Evolutionary conservation across 2,888 invertebrate genomes (phyloP), one percentile per base, ranked within the genome.

Genomic region (Agriotes lineatus): DNA sequence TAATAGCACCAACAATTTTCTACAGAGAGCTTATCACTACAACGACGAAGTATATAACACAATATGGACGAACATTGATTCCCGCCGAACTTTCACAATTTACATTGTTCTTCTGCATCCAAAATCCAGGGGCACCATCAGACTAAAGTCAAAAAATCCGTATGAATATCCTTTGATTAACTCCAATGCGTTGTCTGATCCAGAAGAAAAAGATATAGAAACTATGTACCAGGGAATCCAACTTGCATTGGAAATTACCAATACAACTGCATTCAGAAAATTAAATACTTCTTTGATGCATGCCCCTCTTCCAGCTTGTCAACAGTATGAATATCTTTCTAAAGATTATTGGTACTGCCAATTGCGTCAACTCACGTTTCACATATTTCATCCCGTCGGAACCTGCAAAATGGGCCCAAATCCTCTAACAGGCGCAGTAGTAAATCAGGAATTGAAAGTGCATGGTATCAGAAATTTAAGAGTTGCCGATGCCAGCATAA

Each of bases 211-310:
- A n/a, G n/a, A n/a, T 76, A 82, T 89, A 1, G 85, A 87, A 18
- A 89, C 88, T 1, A 83, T 91, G 10, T 85, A 90, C 0, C 85
- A 87, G 12, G 88, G 89, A 0, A 86, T 91, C 4, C 84, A 88
- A 7, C 59, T 68, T 16, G 54, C 72, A 5, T 12, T 74, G n/a
- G 66, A 72, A 1, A 61, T 80, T 18, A 19, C 71, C 0, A 60
- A 80, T 9, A 90, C 90, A 1, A 85, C 86, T 1, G 87, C 90
- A 0, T 89, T 92, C 80, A 87, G 87, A 77, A 84, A 83, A 18
- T 85, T 88, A 18, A 89, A 89, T 0, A 85, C 91, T 0, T 84
- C 81, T 14, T 75, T 90, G 2, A 81, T 88, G 52, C 87, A 87
- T 25, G 85, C 85, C 1, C 82, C 85, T 1, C 85, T 85, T 67